phyloP scores from a whole-genome alignment of 2,113 vertebrate species.

The Sylvilagus bachmani region DNA sequence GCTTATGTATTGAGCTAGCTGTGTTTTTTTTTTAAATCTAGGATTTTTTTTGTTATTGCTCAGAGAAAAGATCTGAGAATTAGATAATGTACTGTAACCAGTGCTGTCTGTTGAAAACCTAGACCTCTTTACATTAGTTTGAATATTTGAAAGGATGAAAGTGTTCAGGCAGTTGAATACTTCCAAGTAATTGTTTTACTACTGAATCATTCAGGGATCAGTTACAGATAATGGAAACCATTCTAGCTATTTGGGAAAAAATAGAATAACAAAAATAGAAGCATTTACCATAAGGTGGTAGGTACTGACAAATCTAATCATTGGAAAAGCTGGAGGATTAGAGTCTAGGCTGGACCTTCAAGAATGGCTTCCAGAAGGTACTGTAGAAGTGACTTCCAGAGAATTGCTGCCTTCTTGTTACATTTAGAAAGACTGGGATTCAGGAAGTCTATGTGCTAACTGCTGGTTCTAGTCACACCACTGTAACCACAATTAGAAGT shows the following conservation, averaged over 20 bases:
- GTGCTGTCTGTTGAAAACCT: background rate
- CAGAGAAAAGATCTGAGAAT: conserved; percentile 23
- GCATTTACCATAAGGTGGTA: background rate
- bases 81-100: background rate
- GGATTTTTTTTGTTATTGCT: background rate
- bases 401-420: background rate
- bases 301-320: background rate
- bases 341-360: background rate
- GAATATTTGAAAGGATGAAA: conserved; percentile 14
- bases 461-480: background rate
- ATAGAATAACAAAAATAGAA: background rate
- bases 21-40: conserved; percentile 49
- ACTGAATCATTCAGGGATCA: background rate
- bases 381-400: rapidly evolving
- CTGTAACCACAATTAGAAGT: background rate
- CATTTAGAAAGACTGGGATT: background rate
- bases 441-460: background rate
- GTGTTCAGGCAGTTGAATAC: background rate
- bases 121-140: background rate
- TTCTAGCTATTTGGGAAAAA: conserved; percentile 15
- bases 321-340: background rate
- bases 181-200: conserved; percentile 26
- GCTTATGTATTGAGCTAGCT: background rate
- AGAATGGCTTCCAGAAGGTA: background rate
- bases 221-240: background rate